Percentiles rank a stretch among this genome's conserved stretches.
phyloP scores from a whole-genome alignment of 2,797 vertebrate species.

The Babyrousa celebensis region DNA sequence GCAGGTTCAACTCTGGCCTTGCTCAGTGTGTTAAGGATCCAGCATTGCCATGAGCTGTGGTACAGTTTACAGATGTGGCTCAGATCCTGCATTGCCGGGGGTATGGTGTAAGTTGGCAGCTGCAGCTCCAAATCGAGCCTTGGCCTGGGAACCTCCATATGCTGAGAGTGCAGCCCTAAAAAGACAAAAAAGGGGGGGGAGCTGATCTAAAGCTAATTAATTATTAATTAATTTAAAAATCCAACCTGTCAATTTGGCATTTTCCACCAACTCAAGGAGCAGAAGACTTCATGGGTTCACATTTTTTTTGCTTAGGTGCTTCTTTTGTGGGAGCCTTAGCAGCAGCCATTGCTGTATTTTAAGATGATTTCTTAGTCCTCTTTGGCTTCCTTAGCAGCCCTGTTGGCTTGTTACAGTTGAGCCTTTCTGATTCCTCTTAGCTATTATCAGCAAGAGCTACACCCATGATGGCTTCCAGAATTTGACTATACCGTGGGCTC shows the following conservation, averaged over 20 bases:
- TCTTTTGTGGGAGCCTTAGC: slow-evolving; percentile 95
- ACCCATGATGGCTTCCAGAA: slow-evolving; percentile 98
- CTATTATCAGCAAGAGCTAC: slow-evolving; percentile 97
- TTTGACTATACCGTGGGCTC: slow-evolving; percentile 96
- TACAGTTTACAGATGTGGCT: no score
- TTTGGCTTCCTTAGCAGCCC: slow-evolving; percentile 98
- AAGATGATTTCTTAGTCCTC: slow-evolving; percentile 97
- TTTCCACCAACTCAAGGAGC: slow-evolving; percentile 97
- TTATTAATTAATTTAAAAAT: not conserved
- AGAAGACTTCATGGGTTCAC: slow-evolving; percentile 96
- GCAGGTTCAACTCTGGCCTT: no score
- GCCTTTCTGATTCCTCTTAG: slow-evolving; percentile 98
- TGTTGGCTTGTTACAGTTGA: slow-evolving; percentile 97
- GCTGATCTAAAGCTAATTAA: not conserved
- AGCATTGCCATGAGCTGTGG: no score
- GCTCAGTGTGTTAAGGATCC: no score
- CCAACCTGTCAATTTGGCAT: slow-evolving; percentile 91
- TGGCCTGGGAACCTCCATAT: no score
- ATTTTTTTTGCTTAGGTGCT: slow-evolving; percentile 97
- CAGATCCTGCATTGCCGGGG: no score
- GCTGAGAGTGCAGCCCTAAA: no score
- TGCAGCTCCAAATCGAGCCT: no score
- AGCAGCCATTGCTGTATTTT: slow-evolving; percentile 94
- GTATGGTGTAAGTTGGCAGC: no score
- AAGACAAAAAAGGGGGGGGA: no score